phyloP scores from a whole-genome alignment of 2,888 invertebrate species.

The Dilophus febrilis region DNA sequence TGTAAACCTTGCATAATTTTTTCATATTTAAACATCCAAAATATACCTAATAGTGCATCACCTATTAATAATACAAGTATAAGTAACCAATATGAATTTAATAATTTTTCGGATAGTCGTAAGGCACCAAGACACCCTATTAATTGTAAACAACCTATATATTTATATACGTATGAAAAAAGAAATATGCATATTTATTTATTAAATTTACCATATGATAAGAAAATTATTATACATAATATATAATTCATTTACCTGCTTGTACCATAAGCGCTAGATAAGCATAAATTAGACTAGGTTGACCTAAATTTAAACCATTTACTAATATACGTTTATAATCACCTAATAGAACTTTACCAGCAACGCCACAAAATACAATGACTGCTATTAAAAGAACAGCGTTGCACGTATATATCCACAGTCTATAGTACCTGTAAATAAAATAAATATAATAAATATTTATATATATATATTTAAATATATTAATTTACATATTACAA shows the following conservation, averaged over 20 bases:
- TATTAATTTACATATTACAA: neutral
- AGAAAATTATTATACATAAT: neutral
- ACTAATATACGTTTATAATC: slow-evolving; percentile 56
- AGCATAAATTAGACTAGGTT: slow-evolving; percentile 70
- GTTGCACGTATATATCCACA: slow-evolving; percentile 88
- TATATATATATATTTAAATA: neutral
- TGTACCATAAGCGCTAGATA: slow-evolving; percentile 66
- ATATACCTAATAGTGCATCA: slow-evolving; percentile 67
- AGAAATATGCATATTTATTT: too few species aligned
- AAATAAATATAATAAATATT: too few species aligned
- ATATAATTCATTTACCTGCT: slow-evolving; percentile 19
- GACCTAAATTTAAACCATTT: slow-evolving; percentile 56
- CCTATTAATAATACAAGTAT: slow-evolving; percentile 63
- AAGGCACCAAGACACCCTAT: slow-evolving; percentile 70
- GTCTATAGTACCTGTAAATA: slow-evolving; percentile 59
- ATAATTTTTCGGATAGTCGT: slow-evolving; percentile 59
- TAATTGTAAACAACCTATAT: slow-evolving; percentile 43
- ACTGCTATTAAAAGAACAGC: slow-evolving; percentile 70
- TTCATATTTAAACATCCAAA: slow-evolving; percentile 70
- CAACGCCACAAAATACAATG: slow-evolving; percentile 61
- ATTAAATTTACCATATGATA: neutral
- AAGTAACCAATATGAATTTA: slow-evolving; percentile 71
- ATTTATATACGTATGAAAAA: slow-evolving; percentile 10
- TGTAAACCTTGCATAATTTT: slow-evolving; percentile 56
- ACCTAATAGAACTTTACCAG: slow-evolving; percentile 47